Percentiles rank a stretch among this genome's conserved stretches.
These are phyloP conservation scores for Pectinophora gossypiella DNA, from an alignment of 1,140 invertebrate species.

Conservation along the genomic window DNA sequence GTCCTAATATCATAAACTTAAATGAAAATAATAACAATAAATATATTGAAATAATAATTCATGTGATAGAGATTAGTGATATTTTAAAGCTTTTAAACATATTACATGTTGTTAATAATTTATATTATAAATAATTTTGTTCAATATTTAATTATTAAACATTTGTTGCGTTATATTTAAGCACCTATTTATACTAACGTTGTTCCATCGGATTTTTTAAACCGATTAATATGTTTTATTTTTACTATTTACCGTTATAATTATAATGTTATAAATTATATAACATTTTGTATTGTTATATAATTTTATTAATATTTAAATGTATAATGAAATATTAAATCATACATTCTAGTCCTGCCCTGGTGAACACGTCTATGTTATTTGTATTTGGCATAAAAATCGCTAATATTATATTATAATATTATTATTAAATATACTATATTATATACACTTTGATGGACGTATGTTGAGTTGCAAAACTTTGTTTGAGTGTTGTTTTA, in stretches of 20 bases:
- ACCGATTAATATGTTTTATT: neutral
- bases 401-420: constrained; percentile 5
- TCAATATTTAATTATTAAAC: neutral
- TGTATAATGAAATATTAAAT: neutral
- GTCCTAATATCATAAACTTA: constrained; percentile 9
- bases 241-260: neutral
- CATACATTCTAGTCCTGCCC: constrained; percentile 6
- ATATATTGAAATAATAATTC: neutral
- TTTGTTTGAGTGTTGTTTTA: constrained; percentile 32
- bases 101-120: neutral
- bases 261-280: neutral
- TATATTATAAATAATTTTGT: neutral
- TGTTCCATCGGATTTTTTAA: no score
- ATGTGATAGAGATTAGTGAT: constrained; percentile 46
- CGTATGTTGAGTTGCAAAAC: constrained; percentile 7
- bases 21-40: constrained; percentile 21
- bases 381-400: neutral
- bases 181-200: no score
- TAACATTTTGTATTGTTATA: neutral
- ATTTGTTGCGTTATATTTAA: no score
- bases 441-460: constrained; percentile 7
- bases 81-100: constrained; percentile 36
- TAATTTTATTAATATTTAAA: constrained; percentile 2
- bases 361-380: neutral
- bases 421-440: constrained; percentile 5